A percentile compares a stretch with the other conserved stretches of the same genome.
These are phyloP conservation scores for Holotrichia oblita DNA, from an alignment of 1,140 invertebrate genomes.

Conservation along the genomic window DNA sequence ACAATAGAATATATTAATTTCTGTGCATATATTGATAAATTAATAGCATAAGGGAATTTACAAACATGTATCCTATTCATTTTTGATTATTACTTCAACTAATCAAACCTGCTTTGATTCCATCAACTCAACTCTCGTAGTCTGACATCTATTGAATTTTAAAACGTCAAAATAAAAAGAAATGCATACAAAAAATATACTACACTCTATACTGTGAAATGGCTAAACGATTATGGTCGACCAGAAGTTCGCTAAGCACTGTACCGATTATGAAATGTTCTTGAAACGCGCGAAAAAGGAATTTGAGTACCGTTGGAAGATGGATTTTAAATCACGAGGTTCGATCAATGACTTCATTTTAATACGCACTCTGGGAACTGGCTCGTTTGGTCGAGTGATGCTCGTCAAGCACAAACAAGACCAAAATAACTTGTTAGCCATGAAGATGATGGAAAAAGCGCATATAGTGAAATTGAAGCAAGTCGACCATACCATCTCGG, in stretches of 20 bases:
- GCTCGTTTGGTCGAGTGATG: conserved; percentile 90
- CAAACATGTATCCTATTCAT: too few relatives aligned
- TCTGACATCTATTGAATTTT: too few relatives aligned
- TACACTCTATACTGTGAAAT: background rate
- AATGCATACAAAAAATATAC: background rate
- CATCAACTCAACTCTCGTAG: too few relatives aligned
- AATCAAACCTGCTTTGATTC: too few relatives aligned
- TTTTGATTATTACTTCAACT: too few relatives aligned
- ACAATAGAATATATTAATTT: too few relatives aligned
- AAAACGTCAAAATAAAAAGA: too few relatives aligned
- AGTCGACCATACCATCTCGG: conserved; percentile 84
- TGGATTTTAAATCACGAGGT: conserved; percentile 47
- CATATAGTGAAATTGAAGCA: conserved; percentile 88
- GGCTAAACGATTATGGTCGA: conserved; percentile 28
- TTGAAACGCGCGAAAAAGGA: conserved; percentile 51
- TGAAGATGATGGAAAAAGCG: conserved; percentile 92
- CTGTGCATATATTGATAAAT: too few relatives aligned
- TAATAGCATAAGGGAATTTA: too few relatives aligned
- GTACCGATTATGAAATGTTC: conserved; percentile 48
- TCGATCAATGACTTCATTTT: conserved; percentile 62
- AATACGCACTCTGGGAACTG: conserved; percentile 84
- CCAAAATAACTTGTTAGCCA: conserved; percentile 79
- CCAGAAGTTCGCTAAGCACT: conserved; percentile 49
- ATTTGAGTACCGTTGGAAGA: conserved; percentile 57
- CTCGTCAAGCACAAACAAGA: conserved; percentile 74